Percentiles rank a stretch among this genome's conserved stretches.
Evolutionary conservation across 2,113 vertebrate genomes (phyloP).

Genomic region (Mesocricetus auratus): DNA sequence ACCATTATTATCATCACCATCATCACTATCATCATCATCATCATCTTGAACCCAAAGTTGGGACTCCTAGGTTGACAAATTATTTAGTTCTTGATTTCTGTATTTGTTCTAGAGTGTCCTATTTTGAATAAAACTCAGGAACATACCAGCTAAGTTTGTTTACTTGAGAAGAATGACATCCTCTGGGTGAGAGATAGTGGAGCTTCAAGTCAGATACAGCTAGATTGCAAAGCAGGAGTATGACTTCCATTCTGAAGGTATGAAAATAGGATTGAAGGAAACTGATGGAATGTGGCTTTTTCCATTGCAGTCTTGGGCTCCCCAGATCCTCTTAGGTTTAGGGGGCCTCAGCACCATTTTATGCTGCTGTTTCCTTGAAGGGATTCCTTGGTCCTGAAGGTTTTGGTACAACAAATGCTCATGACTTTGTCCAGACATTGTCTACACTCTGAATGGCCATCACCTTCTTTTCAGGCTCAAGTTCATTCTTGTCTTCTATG

Average conservation of each 20-base stretch:
- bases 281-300: background rate
- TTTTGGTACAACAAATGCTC: background rate
- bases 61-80: background rate
- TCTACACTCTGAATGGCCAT: background rate
- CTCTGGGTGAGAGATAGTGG: background rate
- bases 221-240: background rate
- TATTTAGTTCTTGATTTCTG: constrained; percentile 28
- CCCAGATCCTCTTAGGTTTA: background rate
- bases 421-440: background rate
- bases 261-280: background rate
- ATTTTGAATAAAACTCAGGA: background rate
- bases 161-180: background rate
- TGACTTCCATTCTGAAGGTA: background rate
- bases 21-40: background rate
- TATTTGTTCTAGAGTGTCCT: background rate
- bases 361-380: background rate
- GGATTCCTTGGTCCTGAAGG: background rate
- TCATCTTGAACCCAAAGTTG: background rate
- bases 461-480: background rate
- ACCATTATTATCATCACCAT: background rate
- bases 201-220: background rate
- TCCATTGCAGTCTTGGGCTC: background rate
- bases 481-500: background rate
- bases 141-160: background rate
- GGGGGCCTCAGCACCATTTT: background rate